Evolutionary conservation across 2,113 vertebrate species (phyloP), one percentile per base, ranked within the genome.

Genomic region (Percina caprodes): DNA sequence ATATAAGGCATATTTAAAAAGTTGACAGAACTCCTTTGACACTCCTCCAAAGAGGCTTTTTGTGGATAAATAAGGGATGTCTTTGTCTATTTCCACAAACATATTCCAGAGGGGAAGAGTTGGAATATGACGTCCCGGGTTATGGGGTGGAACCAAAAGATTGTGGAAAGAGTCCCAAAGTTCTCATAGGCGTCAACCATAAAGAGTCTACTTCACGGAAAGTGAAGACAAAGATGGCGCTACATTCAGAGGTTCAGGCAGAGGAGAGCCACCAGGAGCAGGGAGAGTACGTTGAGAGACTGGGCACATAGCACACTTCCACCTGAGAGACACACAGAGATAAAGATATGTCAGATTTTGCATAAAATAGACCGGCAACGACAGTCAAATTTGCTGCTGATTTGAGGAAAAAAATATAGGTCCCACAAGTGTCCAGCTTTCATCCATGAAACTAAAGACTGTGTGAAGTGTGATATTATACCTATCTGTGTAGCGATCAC

Each of bases 1-100:
- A 93, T 88, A 96, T 99, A 99, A 99, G 98, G 98, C 98, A 99
- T 97, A 97, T 96, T 96, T 97, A 97, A 97, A 95, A 95, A 97
- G 95, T 97, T 97, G 97, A 96, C 92, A 91, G 77, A 97, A 96
- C 96, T 95, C 92, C 95, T 92, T 95, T 94, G 92, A 94, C 94
- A 89, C 93, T 92, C 85, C 94, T 96, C 94, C 95, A 94, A 95
- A 96, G 94, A 95, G 94, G 89, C 85, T 92, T 95, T 82, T 92
- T 82, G 83, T 90, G 88, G 87, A 91, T 94, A 96, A 94, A 95
- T 93, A 93, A 93, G 94, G 95, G 94, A 95, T 95, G 95, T 96
- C 96, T 93, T 94, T 93, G 96, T 94, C 94, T 93, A 63, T 83
- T 88, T 80, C 87, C 92, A 92, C 85, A 87, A 89, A 89, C 65